These are phyloP conservation scores for Gila orcuttii DNA, from an alignment of 2,113 vertebrate genomes.

Conservation along the genomic window DNA sequence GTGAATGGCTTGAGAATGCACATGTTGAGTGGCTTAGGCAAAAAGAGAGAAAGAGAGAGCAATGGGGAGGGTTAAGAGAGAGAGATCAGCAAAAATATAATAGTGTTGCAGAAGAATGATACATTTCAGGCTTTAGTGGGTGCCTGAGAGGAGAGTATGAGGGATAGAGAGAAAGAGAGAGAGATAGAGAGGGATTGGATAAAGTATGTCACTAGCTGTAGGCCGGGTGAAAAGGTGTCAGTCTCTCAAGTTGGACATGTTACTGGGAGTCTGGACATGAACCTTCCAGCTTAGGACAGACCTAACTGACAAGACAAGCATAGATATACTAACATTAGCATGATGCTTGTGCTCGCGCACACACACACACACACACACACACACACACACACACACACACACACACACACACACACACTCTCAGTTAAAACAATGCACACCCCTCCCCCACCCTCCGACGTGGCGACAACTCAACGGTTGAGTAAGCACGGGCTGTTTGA, in stretches of 20 bases:
- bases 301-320: constrained; percentile 31
- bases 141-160: constrained; percentile 24
- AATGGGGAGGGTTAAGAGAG: not conserved
- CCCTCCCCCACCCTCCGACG: no score
- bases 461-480: no score
- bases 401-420: no score
- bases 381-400: no score
- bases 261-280: constrained; percentile 23
- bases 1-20: constrained; percentile 37
- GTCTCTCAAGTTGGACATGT: constrained; percentile 30
- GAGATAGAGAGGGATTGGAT: not conserved
- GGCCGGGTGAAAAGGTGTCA: constrained; percentile 44
- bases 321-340: not conserved
- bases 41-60: constrained; percentile 23
- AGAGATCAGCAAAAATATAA: constrained; percentile 14
- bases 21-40: constrained; percentile 27
- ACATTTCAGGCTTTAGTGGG: constrained; percentile 28
- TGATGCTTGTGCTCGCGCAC: no score
- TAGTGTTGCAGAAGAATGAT: constrained; percentile 40
- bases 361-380: no score
- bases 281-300: constrained; percentile 23
- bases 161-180: constrained; percentile 8
- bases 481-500: no score
- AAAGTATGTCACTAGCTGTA: constrained; percentile 35
- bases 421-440: no score